These are phyloP conservation scores for Mesocricetus auratus DNA, from an alignment of 2,113 vertebrate genomes.

Conservation along the genomic window DNA sequence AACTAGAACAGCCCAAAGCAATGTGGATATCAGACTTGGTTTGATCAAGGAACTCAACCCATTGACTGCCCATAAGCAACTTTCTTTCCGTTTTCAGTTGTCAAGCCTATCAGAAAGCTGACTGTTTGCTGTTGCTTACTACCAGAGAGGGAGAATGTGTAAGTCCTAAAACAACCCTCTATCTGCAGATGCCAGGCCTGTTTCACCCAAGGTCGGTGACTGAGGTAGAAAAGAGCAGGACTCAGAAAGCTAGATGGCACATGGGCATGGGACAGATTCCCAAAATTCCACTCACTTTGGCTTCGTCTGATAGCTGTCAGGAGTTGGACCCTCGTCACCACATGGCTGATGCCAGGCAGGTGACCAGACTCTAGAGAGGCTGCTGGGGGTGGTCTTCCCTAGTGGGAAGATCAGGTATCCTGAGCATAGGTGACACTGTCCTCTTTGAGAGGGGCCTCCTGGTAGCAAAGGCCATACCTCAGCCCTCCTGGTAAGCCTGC, in stretches of 20 bases:
- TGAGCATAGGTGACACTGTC: neutral
- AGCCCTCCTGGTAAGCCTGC: neutral
- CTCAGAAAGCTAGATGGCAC: neutral
- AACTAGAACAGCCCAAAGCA: neutral
- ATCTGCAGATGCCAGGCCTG: neutral
- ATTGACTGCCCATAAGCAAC: neutral
- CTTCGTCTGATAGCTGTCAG: neutral
- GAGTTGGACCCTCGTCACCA: neutral
- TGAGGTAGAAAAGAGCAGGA: neutral
- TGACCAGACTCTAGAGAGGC: neutral
- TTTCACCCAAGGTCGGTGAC: neutral
- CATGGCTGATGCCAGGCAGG: neutral
- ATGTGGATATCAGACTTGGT: neutral
- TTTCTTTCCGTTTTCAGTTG: neutral
- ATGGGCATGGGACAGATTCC: neutral
- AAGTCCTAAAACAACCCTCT: neutral
- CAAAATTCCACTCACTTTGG: neutral
- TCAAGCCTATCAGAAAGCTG: neutral
- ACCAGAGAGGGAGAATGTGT: neutral
- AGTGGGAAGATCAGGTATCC: neutral
- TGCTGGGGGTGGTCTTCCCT: neutral
- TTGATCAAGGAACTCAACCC: neutral
- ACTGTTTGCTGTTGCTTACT: neutral
- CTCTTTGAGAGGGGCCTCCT: too few relatives aligned
- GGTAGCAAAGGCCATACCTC: neutral